Base-by-base conservation (phyloP, 1,140 invertebrate species). In the Leptinotarsa lineolata region DNA sequence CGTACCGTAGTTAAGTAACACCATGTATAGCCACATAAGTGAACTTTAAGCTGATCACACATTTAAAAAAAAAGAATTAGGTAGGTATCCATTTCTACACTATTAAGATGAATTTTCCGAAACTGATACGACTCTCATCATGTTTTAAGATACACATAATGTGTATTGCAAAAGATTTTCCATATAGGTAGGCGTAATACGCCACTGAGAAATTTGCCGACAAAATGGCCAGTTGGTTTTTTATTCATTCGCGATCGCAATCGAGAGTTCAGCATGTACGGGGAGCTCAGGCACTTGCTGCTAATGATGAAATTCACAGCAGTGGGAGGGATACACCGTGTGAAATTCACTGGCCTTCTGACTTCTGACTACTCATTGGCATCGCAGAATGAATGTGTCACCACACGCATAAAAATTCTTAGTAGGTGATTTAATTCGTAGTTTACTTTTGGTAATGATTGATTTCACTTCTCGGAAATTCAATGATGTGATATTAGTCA, bases 181-280 rank as follows among this genome's bases (percentile, higher is more conserved):
- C 22, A 39, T 39, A 39, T 39, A 39, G 30, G 11, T 39, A 39
- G 16, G 16, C 20, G 20, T 13, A 59, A 59, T 20, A 59, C 20
- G 58, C 22, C 12, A 24, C n/a, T 22, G 22, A 63, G 20, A 21
- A 63, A 20, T 22, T 20, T 24, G 60, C 60, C 60, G 60, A 63
- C 60, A 63, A 63, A 63, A 63, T 63, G 60, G 60, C 60, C 16
- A 63, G 60, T 63, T 24, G 60, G 21, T 63, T 63, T 63, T 63
- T 63, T 63, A 63, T 63, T 24, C 60, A 63, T 63, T 63, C 13
- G 11, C 22, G 22, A 63, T 63, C 60, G 60, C 60, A 8, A 24
- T 20, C 20, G 20, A 13, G 21, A 20, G n/a, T 22, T 54, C 60
- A 63, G 60, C 20, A 15, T 20, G 20, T 20, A 54, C 15, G 15